Conservation (phyloP, 2,797 vertebrate genomes). For the Anomalospiza imberbis region DNA sequence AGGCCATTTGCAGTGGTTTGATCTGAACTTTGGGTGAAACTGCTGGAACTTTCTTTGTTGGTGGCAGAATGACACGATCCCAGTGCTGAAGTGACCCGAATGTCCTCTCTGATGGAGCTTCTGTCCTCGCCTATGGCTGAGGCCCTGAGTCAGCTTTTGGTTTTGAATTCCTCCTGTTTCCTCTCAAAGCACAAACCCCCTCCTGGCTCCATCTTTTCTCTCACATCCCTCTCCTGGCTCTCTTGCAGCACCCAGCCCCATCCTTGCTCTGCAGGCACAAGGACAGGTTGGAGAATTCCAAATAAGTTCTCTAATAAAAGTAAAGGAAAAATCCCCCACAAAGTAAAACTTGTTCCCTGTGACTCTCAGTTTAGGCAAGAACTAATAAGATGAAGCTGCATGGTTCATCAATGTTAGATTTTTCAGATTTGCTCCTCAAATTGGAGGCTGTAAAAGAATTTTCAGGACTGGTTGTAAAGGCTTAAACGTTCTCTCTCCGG, state of each 20-base stretch:
- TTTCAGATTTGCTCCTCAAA: neutral
- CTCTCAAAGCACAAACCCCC: neutral
- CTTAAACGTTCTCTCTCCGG: neutral
- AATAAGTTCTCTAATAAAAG: neutral
- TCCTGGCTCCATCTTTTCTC: neutral
- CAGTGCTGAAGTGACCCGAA: neutral
- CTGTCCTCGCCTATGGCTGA: neutral
- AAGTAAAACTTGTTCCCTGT: neutral
- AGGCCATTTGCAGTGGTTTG: neutral
- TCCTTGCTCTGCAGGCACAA: neutral
- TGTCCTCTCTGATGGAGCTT: neutral
- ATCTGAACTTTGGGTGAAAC: neutral
- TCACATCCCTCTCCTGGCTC: neutral
- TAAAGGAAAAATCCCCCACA: neutral
- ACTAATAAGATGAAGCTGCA: neutral
- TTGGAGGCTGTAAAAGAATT: neutral
- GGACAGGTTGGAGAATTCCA: neutral
- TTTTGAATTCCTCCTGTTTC: neutral
- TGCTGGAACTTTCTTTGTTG: rapidly evolving
- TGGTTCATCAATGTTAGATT: neutral
- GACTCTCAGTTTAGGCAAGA: neutral
- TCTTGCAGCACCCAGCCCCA: rapidly evolving
- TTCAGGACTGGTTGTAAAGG: neutral
- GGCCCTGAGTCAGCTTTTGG: neutral
- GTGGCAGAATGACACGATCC: neutral